Evolutionary conservation across 2,888 invertebrate genomes (phyloP), one percentile per base, ranked within the genome.

Genomic region (Ferrisia virgata): DNA sequence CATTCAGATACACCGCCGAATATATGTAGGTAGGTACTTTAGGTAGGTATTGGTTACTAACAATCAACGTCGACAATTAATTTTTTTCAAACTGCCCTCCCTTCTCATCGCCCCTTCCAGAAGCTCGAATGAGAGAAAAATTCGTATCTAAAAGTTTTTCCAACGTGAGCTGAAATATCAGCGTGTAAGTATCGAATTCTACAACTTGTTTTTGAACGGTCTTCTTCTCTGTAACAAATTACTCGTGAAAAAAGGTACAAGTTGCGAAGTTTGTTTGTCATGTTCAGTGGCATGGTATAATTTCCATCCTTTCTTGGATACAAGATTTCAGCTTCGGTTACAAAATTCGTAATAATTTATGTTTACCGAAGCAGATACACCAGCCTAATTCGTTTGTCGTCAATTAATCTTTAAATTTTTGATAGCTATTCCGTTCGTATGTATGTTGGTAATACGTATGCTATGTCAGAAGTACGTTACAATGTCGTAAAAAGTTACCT

Each of bases 191-290:
- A 72, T 72, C 33, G 33, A 72, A 72, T 72, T 72, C 72, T 72
- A 18, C 15, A 31, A 72, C 13, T 72, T 72, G 6, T n/a, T 33
- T n/a, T 72, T 33, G 33, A 31, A 36, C 33, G n/a, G 33, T 72
- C 72, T 5, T 33, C n/a, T 72, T 72, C n/a, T 31, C n/a, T 64
- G 58, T 72, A 72, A 72, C 72, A 72, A 72, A 72, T 72, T 72
- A 33, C 72, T 33, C 22, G 33, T 28, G 72, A 28, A 33, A 33
- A 18, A 43, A 43, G 13, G 13, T 15, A 15, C 43, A 43, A 47
- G 47, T 47, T 18, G n/a, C 3, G 47, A 47, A 72, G 72, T 72
- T 72, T 33, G 33, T 72, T 72, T 72, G 33, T 18, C 33, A 36
- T 72, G 15, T n/a, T 72, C 33, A 36, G 2, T 13, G 31, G 13